Percentiles rank a stretch among this genome's conserved stretches.
Conservation (phyloP, 2,888 invertebrate genomes). For the Lasioglossum morio region DNA sequence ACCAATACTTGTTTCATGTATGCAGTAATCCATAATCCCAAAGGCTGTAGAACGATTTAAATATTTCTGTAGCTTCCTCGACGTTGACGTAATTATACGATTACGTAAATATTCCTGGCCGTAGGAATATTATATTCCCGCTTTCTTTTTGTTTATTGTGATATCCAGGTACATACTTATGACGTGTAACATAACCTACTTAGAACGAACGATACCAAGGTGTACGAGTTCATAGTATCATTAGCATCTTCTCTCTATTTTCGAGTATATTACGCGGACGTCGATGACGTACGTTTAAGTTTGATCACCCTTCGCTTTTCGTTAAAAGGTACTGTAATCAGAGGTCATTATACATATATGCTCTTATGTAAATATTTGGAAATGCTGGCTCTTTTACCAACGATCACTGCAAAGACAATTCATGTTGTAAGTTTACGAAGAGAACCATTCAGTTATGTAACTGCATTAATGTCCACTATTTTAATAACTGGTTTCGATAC, state of each 20-base stretch:
- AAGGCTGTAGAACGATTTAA: constrained; percentile 24
- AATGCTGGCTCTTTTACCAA: neutral
- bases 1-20: constrained; percentile 10
- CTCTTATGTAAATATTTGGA: neutral
- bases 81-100: constrained; percentile 11
- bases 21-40: constrained; percentile 32
- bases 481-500: neutral
- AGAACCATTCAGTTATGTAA: constrained; percentile 8
- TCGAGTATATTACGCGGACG: neutral
- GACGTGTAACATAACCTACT: constrained; percentile 44
- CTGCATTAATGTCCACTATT: neutral
- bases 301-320: neutral
- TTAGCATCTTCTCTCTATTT: neutral
- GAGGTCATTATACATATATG: neutral
- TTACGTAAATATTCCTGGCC: constrained; percentile 19
- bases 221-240: neutral
- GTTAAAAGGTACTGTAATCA: neutral
- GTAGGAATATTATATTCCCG: neutral
- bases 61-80: constrained; percentile 4
- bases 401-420: neutral
- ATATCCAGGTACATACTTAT: constrained; percentile 24
- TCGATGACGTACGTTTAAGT: neutral
- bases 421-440: neutral
- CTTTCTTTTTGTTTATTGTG: neutral
- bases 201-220: constrained; percentile 3